Evolutionary conservation across 2,888 invertebrate species (phyloP), one percentile per base, ranked within the genome.

Genomic region (Epinotia demarniana): DNA sequence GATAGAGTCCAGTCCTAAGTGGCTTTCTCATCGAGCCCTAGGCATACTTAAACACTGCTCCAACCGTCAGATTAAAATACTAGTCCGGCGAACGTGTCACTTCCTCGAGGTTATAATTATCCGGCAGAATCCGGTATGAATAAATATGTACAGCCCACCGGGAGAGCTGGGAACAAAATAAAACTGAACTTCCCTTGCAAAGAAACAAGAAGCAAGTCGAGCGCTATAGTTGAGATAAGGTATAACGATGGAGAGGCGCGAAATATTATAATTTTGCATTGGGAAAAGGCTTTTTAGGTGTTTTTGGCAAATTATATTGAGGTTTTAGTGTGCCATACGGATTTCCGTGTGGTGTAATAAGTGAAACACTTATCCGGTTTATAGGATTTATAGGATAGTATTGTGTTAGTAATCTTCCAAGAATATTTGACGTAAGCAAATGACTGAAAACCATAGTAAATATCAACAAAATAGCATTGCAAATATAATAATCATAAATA

Each of bases 61-160:
- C 58, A 72, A 23, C 64, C 39, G 46, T 55, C 19, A 57, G 69
- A 74, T 74, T 69, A 70, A 73, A 62, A 67, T 58, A 43, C 69
- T 63, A 39, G 69, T 63, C 63, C 19, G 33, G 39, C 68, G 61
- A 49, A 74, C 69, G 72, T 72, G 74, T 74, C 69, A 70, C 74
- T 74, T 74, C 74, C 74, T 70, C 57, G 69, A 67, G 73, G 69
- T 63, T 74, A 74, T 74, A 74, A 74, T 74, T 69, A 74, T 57
- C 74, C 57, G 9, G 39, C 39, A 72, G 64, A 58, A 74, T 74
- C 73, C 62, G 73, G 69, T 74, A 74, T 63, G 62, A 69, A 68
- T 53, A 67, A 74, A 69, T 69, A 72, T 60, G 49, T 19, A 12
- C 9, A 61, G 73, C 23, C 74, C 74, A 69, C 74, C 74, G 69